Conservation (phyloP, 2,113 vertebrate species). For the Myiozetetes cayanensis region DNA sequence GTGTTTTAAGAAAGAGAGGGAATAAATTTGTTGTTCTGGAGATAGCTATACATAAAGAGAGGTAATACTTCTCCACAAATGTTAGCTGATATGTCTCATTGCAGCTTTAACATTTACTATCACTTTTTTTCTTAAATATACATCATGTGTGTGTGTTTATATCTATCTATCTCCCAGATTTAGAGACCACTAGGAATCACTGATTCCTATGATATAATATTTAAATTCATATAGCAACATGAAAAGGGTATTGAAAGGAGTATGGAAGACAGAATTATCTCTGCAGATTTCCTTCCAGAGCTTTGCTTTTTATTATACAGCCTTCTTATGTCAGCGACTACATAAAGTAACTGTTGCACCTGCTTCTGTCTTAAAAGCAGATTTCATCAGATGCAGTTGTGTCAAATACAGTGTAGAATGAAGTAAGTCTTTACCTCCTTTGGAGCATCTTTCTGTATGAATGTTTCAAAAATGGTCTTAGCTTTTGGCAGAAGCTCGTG, state of each 20-base stretch:
- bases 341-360: neutral
- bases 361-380: neutral
- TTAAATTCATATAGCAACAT: neutral
- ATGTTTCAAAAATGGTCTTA: conserved; percentile 87
- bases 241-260: neutral
- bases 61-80: neutral
- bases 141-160: too few species aligned
- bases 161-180: neutral
- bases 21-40: neutral
- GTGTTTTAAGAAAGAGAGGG: neutral
- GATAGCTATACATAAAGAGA: neutral
- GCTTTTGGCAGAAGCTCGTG: conserved; percentile 82
- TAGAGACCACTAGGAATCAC: neutral
- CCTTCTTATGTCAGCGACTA: neutral
- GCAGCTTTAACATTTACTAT: neutral
- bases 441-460: conserved; percentile 85
- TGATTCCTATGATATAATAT: neutral
- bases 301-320: neutral
- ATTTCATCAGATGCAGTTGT: neutral
- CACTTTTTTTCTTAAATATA: neutral
- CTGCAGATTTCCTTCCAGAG: neutral
- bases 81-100: neutral
- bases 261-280: neutral
- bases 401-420: neutral
- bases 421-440: conserved; percentile 83